phyloP scores from a whole-genome alignment of 2,888 invertebrate species.

The Ormyrus pomaceus region DNA sequence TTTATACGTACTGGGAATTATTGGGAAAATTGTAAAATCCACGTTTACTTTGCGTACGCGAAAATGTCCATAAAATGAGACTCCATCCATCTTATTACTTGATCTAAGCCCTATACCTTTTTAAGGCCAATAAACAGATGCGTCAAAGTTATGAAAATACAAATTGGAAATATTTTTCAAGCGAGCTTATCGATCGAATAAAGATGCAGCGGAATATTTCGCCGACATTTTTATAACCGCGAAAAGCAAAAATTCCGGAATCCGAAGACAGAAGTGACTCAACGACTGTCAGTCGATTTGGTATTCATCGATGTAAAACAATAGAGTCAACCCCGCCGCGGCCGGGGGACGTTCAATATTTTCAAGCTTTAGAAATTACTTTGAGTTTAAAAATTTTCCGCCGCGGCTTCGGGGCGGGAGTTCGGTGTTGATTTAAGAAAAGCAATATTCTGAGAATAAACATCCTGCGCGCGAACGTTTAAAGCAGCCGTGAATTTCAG shows the following conservation, averaged over 20 bases:
- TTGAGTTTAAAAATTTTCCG: neutral
- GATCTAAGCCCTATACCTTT: too few relatives aligned
- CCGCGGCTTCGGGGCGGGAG: neutral
- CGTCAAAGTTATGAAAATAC: neutral
- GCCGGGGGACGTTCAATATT: neutral
- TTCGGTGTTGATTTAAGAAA: constrained; percentile 16
- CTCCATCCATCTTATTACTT: too few relatives aligned
- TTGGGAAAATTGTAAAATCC: too few relatives aligned
- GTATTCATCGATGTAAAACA: constrained; percentile 10
- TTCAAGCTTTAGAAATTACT: neutral
- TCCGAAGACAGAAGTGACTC: too few relatives aligned
- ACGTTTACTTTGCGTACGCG: too few relatives aligned
- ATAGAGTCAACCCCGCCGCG: too few relatives aligned
- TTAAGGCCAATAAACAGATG: neutral
- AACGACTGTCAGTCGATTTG: neutral
- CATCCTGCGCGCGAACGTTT: constrained; percentile 1
- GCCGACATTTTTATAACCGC: neutral
- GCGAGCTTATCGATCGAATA: neutral
- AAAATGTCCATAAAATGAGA: too few relatives aligned
- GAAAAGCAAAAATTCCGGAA: neutral
- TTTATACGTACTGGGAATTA: too few relatives aligned
- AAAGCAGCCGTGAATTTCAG: constrained; percentile 1
- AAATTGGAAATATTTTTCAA: neutral
- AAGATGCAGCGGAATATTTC: neutral
- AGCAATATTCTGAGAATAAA: constrained; percentile 22